Evolutionary conservation across 2,888 invertebrate genomes (phyloP).

Genomic region (Trachelus iudaicus): DNA sequence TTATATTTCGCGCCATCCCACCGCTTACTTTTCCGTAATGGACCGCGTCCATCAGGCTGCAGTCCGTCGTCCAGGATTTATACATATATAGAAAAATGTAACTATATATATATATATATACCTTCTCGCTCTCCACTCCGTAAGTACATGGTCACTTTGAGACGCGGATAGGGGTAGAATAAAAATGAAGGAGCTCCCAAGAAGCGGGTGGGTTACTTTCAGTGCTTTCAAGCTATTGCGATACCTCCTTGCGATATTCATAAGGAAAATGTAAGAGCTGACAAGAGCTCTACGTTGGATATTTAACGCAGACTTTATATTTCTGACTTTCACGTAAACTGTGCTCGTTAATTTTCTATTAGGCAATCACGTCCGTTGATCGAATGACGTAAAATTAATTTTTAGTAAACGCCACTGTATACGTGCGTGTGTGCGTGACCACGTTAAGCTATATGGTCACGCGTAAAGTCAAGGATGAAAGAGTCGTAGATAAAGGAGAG

Average conservation of each 20-base stretch:
- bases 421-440: background rate
- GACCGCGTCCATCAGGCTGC: background rate
- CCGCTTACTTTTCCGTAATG: background rate
- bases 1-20: background rate
- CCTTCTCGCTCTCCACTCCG: background rate
- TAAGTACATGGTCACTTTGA: background rate
- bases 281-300: background rate
- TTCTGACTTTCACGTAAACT: background rate
- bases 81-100: background rate
- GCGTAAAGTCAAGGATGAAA: background rate
- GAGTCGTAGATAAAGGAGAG: background rate
- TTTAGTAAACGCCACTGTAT: background rate
- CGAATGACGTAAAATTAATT: background rate
- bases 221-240: background rate
- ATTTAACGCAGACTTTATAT: background rate
- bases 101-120: background rate
- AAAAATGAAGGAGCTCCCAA: background rate
- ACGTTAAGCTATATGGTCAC: background rate
- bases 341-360: background rate
- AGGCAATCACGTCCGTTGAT: background rate
- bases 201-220: background rate
- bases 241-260: background rate
- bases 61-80: background rate
- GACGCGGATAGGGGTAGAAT: background rate
- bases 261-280: background rate